phyloP scores from a whole-genome alignment of 2,113 vertebrate genomes.

The Panurus biarmicus region DNA sequence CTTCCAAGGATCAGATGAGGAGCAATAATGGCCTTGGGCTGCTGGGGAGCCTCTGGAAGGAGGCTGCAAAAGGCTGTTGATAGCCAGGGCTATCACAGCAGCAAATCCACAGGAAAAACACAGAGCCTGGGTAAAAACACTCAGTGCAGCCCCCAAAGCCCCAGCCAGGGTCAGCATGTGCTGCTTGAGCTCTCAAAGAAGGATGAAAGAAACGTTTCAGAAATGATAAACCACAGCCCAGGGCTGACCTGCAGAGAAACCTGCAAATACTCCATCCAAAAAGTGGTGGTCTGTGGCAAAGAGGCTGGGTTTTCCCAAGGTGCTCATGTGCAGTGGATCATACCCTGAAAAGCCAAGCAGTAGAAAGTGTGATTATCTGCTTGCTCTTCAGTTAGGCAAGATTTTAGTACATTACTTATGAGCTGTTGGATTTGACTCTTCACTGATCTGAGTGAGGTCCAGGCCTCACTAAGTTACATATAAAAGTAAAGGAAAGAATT shows the following conservation, averaged over 20 bases:
- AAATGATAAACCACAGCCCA: background rate
- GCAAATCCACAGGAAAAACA: background rate
- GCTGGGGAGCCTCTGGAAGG: background rate
- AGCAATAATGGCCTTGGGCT: background rate
- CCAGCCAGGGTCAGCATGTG: background rate
- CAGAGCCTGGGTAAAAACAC: background rate
- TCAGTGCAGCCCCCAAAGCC: background rate
- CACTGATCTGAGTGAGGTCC: background rate
- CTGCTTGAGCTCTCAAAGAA: background rate
- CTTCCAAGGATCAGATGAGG: background rate
- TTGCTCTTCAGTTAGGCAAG: background rate
- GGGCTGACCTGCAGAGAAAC: background rate
- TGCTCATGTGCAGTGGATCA: background rate
- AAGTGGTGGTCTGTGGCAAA: background rate
- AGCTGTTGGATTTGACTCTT: background rate
- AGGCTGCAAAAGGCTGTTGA: background rate
- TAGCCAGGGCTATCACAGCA: background rate
- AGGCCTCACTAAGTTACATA: background rate
- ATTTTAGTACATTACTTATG: background rate
- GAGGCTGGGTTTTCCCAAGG: background rate
- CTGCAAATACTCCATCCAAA: background rate
- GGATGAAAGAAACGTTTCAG: background rate
- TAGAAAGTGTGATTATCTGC: background rate
- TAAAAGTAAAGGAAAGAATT: background rate
- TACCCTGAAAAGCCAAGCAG: background rate